Conservation (phyloP, 2,113 vertebrate genomes). For the Candoia aspera region DNA sequence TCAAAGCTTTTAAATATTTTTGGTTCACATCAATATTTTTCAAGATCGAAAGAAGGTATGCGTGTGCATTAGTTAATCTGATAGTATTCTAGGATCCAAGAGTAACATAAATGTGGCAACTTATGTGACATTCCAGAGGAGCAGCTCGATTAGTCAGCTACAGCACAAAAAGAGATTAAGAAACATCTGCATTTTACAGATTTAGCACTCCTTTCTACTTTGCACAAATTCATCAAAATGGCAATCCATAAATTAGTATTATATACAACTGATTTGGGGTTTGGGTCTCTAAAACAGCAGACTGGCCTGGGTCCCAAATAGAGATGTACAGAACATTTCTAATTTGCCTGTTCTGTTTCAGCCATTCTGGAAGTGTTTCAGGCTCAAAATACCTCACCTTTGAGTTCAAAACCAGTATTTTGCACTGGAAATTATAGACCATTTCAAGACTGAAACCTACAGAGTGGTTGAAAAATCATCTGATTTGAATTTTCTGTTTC, state of each 20-base stretch:
- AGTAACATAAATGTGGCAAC: neutral
- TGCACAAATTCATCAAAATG: neutral
- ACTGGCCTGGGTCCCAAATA: neutral
- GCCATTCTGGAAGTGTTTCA: no score
- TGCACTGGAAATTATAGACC: neutral
- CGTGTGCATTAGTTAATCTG: neutral
- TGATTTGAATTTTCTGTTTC: neutral
- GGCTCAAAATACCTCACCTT: neutral
- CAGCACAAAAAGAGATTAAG: neutral
- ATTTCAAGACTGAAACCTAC: neutral
- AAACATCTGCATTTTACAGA: neutral
- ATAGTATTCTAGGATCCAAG: neutral
- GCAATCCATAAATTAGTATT: neutral
- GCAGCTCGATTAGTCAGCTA: neutral
- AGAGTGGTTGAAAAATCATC: neutral
- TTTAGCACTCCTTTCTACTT: neutral
- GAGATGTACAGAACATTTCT: neutral
- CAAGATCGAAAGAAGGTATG: neutral
- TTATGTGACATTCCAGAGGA: neutral
- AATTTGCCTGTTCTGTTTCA: no score
- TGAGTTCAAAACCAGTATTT: neutral
- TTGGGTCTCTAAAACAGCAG: neutral
- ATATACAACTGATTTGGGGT: neutral
- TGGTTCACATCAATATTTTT: neutral
- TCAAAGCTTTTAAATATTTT: neutral